Conservation (phyloP, 2,888 invertebrate species). For the Cataglyphis rosenhaueri region DNA sequence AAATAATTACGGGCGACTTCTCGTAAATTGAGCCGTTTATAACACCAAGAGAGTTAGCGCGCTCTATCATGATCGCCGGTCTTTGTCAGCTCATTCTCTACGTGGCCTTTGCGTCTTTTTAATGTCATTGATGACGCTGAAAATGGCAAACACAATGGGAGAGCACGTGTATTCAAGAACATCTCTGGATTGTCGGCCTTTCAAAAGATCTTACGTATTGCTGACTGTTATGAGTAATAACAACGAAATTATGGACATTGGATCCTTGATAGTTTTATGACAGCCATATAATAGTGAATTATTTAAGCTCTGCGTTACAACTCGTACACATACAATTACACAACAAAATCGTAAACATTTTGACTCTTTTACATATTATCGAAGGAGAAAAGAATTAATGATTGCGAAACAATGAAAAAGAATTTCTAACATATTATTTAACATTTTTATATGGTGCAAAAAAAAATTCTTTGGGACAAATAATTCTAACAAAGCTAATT, state of each 20-base stretch:
- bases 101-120: slow-evolving; percentile 64
- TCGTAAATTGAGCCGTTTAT: slow-evolving; percentile 42
- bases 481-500: background rate
- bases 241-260: slow-evolving; percentile 30
- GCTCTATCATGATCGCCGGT: slow-evolving; percentile 62
- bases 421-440: background rate
- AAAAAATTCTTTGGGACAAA: background rate
- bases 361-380: background rate
- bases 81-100: slow-evolving; percentile 25
- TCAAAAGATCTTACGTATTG: slow-evolving; percentile 34
- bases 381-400: background rate
- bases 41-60: slow-evolving; percentile 11
- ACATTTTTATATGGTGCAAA: background rate
- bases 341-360: background rate
- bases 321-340: background rate
- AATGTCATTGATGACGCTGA: slow-evolving; percentile 58
- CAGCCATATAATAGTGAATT: background rate
- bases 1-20: slow-evolving; percentile 34
- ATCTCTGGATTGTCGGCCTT: slow-evolving; percentile 28
- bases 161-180: slow-evolving; percentile 29
- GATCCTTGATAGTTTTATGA: background rate
- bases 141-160: slow-evolving; percentile 43
- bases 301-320: background rate
- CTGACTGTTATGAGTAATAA: slow-evolving; percentile 25
- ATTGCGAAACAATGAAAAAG: background rate